Conservation (phyloP, 2,888 invertebrate species). For the Nemotelus pantherinus region DNA sequence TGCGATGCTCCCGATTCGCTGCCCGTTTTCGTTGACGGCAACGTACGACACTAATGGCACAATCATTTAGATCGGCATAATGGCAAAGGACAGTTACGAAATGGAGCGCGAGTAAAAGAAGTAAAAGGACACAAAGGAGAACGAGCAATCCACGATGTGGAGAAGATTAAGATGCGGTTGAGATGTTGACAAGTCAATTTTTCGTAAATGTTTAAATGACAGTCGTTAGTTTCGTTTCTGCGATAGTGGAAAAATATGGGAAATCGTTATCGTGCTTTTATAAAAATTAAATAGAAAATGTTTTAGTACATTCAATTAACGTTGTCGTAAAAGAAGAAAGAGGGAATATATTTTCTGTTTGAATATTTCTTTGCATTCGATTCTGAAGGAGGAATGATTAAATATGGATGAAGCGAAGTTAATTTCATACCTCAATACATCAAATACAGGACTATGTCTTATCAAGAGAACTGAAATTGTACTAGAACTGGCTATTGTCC, state of each 20-base stretch:
- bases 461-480: too few relatives aligned
- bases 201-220: slow-evolving; percentile 30
- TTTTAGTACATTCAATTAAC: too few relatives aligned
- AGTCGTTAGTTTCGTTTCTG: not conserved
- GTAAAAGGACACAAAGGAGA: not conserved
- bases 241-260: not conserved
- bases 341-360: too few relatives aligned
- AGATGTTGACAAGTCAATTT: slow-evolving; percentile 40
- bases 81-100: slow-evolving; percentile 33
- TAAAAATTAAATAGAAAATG: not conserved
- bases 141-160: slow-evolving; percentile 1
- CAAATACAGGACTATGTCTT: too few relatives aligned
- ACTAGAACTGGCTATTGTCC: too few relatives aligned
- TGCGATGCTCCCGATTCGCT: not conserved
- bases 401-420: too few relatives aligned
- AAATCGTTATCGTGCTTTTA: slow-evolving; percentile 3
- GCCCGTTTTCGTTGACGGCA: slow-evolving; percentile 5
- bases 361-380: too few relatives aligned
- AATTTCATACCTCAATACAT: too few relatives aligned
- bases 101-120: slow-evolving; percentile 24
- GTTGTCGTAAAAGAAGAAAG: too few relatives aligned
- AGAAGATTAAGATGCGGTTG: slow-evolving; percentile 40
- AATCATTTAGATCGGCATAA: slow-evolving; percentile 39
- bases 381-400: too few relatives aligned
- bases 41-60: slow-evolving; percentile 33